Percentiles rank a stretch among this genome's conserved stretches.
Evolutionary conservation across 2,113 vertebrate species (phyloP).

Genomic region (Strix uralensis): DNA sequence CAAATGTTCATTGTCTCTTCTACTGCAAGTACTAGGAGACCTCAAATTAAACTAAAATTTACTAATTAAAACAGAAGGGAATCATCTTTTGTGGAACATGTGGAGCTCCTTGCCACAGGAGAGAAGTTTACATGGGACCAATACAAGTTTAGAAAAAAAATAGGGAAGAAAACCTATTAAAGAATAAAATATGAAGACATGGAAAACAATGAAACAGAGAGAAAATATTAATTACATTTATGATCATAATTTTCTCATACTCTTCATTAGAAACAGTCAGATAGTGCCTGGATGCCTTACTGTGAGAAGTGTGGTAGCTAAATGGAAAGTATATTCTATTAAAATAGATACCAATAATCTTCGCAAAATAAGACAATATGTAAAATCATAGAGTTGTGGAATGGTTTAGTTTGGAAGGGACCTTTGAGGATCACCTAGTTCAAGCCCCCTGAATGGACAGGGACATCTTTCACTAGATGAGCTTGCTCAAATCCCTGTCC

Average conservation of each 20-base stretch:
- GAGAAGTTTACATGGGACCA: neutral
- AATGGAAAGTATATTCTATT: neutral
- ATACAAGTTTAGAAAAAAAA: neutral
- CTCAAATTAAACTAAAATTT: neutral
- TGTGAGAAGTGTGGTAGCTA: neutral
- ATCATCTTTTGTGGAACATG: neutral
- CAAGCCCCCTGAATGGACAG: neutral
- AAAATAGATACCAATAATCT: neutral
- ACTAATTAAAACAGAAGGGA: neutral
- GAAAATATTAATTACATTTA: neutral
- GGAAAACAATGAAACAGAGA: neutral
- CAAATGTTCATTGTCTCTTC: neutral
- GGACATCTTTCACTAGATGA: neutral
- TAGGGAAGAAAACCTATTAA: neutral
- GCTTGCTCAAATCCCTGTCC: neutral
- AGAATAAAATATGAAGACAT: neutral
- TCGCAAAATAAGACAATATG: neutral
- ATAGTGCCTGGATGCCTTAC: neutral
- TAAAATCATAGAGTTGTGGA: neutral
- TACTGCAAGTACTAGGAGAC: neutral
- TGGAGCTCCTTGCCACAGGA: neutral
- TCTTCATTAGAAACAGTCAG: neutral
- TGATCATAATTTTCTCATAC: neutral
- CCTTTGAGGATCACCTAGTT: neutral
- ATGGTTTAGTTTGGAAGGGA: neutral